Conservation (phyloP, 2,888 invertebrate genomes). For the Drosophila merina region DNA sequence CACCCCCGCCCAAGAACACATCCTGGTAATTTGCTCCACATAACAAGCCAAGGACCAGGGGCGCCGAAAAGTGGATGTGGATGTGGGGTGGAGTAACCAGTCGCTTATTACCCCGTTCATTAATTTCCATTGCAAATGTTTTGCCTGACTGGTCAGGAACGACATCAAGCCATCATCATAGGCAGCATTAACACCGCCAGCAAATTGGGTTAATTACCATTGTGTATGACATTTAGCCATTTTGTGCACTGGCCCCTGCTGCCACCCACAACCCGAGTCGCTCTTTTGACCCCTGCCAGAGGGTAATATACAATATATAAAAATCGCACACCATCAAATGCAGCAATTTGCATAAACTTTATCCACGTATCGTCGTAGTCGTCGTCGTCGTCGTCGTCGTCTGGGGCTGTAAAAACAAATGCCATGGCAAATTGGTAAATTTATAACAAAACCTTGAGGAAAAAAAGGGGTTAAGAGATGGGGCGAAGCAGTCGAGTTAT, state of each 20-base stretch:
- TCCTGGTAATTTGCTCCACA: slow-evolving; percentile 47
- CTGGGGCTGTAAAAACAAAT: slow-evolving; percentile 63
- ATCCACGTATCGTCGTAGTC: slow-evolving; percentile 40
- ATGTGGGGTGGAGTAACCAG: slow-evolving; percentile 9
- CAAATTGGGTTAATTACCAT: slow-evolving; percentile 72
- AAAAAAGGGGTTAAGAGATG: slow-evolving; percentile 12
- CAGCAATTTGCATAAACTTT: slow-evolving; percentile 65
- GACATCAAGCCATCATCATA: slow-evolving; percentile 49
- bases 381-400: slow-evolving; percentile 33
- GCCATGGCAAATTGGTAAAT: slow-evolving; percentile 60
- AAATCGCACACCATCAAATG: slow-evolving; percentile 61
- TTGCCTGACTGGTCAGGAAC: slow-evolving; percentile 32
- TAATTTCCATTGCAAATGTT: slow-evolving; percentile 64
- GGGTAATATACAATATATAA: slow-evolving; percentile 16
- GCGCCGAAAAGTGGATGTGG: not conserved
- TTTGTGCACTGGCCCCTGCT: slow-evolving; percentile 32
- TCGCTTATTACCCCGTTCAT: slow-evolving; percentile 49
- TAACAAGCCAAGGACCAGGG: slow-evolving; percentile 17
- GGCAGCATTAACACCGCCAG: slow-evolving; percentile 56
- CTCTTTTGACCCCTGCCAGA: not conserved
- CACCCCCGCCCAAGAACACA: slow-evolving; percentile 26
- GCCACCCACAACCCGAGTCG: not conserved
- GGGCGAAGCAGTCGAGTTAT: slow-evolving; percentile 46
- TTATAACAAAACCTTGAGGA: slow-evolving; percentile 44
- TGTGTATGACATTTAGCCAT: slow-evolving; percentile 64